Percentiles rank a stretch among this genome's conserved stretches.
These are phyloP conservation scores for Urosaurus nigricauda DNA, from an alignment of 2,797 vertebrate species.

Conservation along the genomic window DNA sequence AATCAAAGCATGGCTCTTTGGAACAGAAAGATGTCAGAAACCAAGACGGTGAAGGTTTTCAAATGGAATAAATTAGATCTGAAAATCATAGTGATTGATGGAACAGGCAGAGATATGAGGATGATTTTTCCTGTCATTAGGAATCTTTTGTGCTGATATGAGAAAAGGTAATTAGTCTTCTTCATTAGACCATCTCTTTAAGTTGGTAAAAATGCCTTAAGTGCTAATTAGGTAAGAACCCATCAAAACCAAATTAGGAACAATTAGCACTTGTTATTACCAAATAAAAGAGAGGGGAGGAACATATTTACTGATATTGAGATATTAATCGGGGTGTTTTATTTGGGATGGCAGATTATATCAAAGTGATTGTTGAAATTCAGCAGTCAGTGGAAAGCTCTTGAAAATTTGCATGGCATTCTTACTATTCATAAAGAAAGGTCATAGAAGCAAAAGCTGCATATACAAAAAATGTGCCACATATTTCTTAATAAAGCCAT, in stretches of 20 bases:
- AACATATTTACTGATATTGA: constrained; percentile 33
- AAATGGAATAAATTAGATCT: constrained; percentile 55
- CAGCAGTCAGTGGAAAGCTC: not conserved
- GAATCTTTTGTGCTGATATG: constrained; percentile 54
- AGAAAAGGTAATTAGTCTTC: constrained; percentile 62
- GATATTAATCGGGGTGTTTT: constrained; percentile 29
- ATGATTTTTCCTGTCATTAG: constrained; percentile 40
- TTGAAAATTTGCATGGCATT: not conserved
- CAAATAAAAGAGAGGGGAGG: constrained; percentile 57
- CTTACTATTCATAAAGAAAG: not conserved
- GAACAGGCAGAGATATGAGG: constrained; percentile 64
- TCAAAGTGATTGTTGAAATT: constrained; percentile 24
- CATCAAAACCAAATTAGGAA: constrained; percentile 68
- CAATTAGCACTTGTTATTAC: constrained; percentile 59
- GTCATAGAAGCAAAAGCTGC: not conserved
- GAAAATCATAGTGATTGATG: constrained; percentile 58
- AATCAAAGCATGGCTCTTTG: constrained; percentile 61
- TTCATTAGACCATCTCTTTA: constrained; percentile 60
- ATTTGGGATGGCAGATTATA: constrained; percentile 25
- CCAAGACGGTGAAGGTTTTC: constrained; percentile 59
- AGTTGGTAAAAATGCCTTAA: constrained; percentile 59
- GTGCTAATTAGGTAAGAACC: constrained; percentile 69
- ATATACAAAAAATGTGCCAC: not conserved
- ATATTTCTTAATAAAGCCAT: not conserved
- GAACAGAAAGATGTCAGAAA: constrained; percentile 63